A percentile compares a stretch with the other conserved stretches of the same genome.
Evolutionary conservation across 2,888 invertebrate species (phyloP).

Genomic region (Balanococcus diminutus): DNA sequence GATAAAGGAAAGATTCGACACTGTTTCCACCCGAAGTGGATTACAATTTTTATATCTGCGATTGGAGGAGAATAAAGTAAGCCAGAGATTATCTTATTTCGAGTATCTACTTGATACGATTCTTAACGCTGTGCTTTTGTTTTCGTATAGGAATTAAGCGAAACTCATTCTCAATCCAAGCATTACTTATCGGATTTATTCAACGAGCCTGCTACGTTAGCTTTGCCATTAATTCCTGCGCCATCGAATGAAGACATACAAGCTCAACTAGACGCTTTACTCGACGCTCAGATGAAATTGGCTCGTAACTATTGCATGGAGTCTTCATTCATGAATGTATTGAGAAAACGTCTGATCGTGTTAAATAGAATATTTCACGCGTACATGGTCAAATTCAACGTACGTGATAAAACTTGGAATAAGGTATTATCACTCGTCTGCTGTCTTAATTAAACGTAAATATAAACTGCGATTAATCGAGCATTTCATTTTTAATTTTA

Average conservation of each 20-base stretch:
- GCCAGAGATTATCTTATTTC: slow-evolving; percentile 58
- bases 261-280: slow-evolving; percentile 64
- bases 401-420: slow-evolving; percentile 61
- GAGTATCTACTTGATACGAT: slow-evolving; percentile 57
- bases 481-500: not conserved
- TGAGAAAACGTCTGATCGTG: slow-evolving; percentile 66
- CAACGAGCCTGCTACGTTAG: slow-evolving; percentile 32
- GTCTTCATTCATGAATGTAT: slow-evolving; percentile 66
- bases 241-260: slow-evolving; percentile 63
- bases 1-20: slow-evolving; percentile 66
- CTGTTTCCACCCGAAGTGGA: slow-evolving; percentile 65
- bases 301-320: slow-evolving; percentile 66
- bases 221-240: slow-evolving; percentile 30
- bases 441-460: not conserved
- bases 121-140: slow-evolving; percentile 4
- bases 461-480: not conserved
- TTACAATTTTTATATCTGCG: slow-evolving; percentile 66
- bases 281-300: slow-evolving; percentile 65
- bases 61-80: slow-evolving; percentile 66
- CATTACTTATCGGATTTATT: slow-evolving; percentile 49
- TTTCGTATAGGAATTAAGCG: slow-evolving; percentile 39
- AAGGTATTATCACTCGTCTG: slow-evolving; percentile 1
- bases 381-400: slow-evolving; percentile 66
- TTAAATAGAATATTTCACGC: slow-evolving; percentile 68
- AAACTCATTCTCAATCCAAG: slow-evolving; percentile 31